Base-by-base conservation (phyloP, 2,797 vertebrate genomes). In the Spinibarbus caldwelli region DNA sequence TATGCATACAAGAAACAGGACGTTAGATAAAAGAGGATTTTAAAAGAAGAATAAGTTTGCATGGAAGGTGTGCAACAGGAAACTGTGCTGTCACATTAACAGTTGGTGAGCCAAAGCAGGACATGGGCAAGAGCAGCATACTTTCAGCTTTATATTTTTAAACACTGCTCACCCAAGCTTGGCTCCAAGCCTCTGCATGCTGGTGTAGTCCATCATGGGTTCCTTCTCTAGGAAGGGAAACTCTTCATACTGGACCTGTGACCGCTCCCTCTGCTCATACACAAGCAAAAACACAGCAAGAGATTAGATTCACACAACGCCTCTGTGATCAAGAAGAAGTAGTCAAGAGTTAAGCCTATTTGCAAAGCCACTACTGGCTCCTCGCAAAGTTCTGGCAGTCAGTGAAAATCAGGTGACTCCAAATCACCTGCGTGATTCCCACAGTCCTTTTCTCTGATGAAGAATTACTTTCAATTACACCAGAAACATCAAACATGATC, bases 161-260 rank as follows among this genome's bases (percentile, higher is more conserved):
- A 76, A 66, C 26, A 57, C 47, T 49, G 26, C 97, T 92, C 92
- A 99, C 98, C 98, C 97, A 23, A 99, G 93, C 82, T 98, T 99
- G 83, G 98, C 97, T 19, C 97, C 98, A 5, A 99, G 96, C 49
- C 98, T 94, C 94, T 99, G 97, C 96, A 99, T 97, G 78, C 96
- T 97, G 93, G 89, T 98, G 93, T 95, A 98, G 92, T 99, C 97
- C 96, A 97, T 93, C 90, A 97, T 78, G 0, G 95, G 92, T 31
- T 99, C 97, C 0, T 93, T 98, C 88, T 99, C 98, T 88, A 98
- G 90, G 72, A 97, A 93, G 1, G 97, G 96, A 85, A 98, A 98
- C 84, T 99, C 98, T 89, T 99, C 98, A 12, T 98, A 98, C 67
- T 95, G 96, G 0, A 90, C 91, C 82, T 95, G 92, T 17, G 88